Base-by-base conservation (phyloP, 1,140 invertebrate genomes). In the Calephelis nemesis region DNA sequence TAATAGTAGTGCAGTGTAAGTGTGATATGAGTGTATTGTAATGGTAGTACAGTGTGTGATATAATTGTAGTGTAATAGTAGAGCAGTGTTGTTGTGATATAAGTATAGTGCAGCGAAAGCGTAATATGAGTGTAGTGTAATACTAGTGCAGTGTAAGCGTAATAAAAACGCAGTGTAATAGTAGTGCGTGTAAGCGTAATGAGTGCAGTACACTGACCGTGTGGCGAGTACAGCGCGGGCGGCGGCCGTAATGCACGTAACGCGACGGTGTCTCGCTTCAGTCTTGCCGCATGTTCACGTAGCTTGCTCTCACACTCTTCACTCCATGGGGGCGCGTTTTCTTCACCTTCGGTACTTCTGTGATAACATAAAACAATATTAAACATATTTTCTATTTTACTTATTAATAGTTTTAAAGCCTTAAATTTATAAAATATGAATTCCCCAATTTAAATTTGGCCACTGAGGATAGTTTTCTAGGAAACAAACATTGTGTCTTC, bases 191-290 rank as follows among this genome's bases (percentile, higher is more conserved):
- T 19, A 19, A 19, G 15, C 1, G 15, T 19, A 19, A 19, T 19
- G 15, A n/a, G 48, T 49, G 48, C 11, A 49, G 48, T 49, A 1
- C 10, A 45, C 69, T 48, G 15, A 88, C 84, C 84, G 73, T 88
- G 83, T 47, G 81, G 78, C 0, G 86, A 84, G 80, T 85, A 87
- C 40, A 92, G 78, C 7, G 72, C 67, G 47, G 87, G 88, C 68
- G 81, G 78, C 0, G 84, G 79, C 4, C 77, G 69, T n/a, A 77
- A 69, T 58, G 74, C 77, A 12, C 90, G 73, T 70, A 89, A 71
- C n/a, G 84, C 72, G 4, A 85, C 88, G 7, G 88, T 85, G 50
- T 89, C 95, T n/a, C 93, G 93, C 88, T 96, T 96, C 58, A 97
- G 85, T 63, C 94, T 92, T n/a, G 94, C 93, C 11, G 97, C 95